Percentiles rank a stretch among this genome's conserved stretches.
phyloP scores from a whole-genome alignment of 2,113 vertebrate species.

The Eclectus roratus region DNA sequence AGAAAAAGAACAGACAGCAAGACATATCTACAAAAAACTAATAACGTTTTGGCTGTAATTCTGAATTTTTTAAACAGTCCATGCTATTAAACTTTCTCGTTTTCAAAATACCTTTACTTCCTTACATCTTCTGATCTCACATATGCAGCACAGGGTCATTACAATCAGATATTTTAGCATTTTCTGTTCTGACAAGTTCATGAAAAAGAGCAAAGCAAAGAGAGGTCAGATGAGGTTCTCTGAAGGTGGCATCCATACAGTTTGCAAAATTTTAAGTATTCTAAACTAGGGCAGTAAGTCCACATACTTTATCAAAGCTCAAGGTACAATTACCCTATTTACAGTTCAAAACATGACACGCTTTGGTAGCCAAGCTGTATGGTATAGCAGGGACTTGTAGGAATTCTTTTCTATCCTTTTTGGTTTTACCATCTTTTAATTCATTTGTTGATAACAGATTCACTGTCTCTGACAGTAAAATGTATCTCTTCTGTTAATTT shows the following conservation, averaged over 20 bases:
- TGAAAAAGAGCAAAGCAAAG: background rate
- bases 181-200: background rate
- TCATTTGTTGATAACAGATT: background rate
- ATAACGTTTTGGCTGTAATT: background rate
- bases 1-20: background rate
- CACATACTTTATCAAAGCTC: background rate
- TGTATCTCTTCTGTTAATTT: background rate
- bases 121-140: background rate
- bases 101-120: background rate
- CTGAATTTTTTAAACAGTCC: background rate
- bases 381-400: background rate
- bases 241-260: background rate
- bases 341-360: constrained; percentile 13
- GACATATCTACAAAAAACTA: background rate
- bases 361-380: background rate
- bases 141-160: background rate
- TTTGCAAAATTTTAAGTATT: constrained; percentile 8
- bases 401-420: background rate
- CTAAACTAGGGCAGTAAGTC: background rate
- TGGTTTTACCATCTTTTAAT: background rate
- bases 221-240: background rate
- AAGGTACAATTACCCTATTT: constrained; percentile 21
- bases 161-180: background rate
- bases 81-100: background rate
- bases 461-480: background rate